Conservation (phyloP, 2,888 invertebrate species). For the Parnassius orleans region DNA sequence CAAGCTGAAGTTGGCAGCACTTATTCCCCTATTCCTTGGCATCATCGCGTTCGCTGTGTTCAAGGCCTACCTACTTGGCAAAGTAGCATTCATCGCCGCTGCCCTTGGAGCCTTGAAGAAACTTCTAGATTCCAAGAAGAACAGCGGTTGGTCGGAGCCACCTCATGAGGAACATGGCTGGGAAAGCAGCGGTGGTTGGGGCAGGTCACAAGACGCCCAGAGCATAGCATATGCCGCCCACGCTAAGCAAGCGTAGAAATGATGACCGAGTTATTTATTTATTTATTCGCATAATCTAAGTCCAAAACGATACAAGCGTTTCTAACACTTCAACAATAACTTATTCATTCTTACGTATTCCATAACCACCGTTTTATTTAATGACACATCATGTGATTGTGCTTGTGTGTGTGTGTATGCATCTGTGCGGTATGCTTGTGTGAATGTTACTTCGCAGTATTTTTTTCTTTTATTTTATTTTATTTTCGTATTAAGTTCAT, state of each 20-base stretch:
- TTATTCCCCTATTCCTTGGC: conserved; percentile 88
- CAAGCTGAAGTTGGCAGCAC: conserved; percentile 88
- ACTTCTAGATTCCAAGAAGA: conserved; percentile 86
- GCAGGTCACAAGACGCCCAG: conserved; percentile 84
- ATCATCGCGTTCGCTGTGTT: conserved; percentile 89
- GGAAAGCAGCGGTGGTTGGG: conserved; percentile 81
- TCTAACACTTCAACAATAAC: conserved; percentile 23
- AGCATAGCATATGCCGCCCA: conserved; percentile 86
- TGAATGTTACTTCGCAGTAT: conserved; percentile 40
- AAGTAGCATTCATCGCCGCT: conserved; percentile 89
- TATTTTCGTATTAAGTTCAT: conserved; percentile 39
- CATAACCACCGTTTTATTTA: conserved; percentile 49
- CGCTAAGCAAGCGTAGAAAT: conserved; percentile 60
- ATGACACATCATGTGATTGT: conserved; percentile 36
- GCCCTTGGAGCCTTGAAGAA: conserved; percentile 85
- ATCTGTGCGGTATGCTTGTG: conserved; percentile 35
- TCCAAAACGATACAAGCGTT: conserved; percentile 36
- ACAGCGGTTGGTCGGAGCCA: conserved; percentile 85
- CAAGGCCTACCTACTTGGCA: conserved; percentile 91
- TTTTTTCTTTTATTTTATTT: conserved; percentile 40
- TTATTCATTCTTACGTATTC: conserved; percentile 36
- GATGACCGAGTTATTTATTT: conserved; percentile 30
- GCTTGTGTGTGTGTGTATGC: conserved; percentile 22
- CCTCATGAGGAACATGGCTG: conserved; percentile 80
- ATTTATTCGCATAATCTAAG: conserved; percentile 25